phyloP scores from a whole-genome alignment of 2,113 vertebrate genomes.

The Phylloscopus trochiloides region DNA sequence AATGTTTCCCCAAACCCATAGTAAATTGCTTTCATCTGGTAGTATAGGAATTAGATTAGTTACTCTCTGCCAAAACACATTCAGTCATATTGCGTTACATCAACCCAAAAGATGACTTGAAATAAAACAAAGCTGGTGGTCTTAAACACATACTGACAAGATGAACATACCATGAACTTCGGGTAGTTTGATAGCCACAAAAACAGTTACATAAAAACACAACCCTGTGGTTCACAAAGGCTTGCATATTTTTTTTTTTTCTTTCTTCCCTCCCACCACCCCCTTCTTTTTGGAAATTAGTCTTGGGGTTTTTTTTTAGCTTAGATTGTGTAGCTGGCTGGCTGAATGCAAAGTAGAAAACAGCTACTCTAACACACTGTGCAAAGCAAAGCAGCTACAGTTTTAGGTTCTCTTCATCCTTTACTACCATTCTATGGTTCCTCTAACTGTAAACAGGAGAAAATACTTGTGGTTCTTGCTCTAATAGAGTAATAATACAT shows the following conservation, averaged over 20 bases:
- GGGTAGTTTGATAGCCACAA: constrained; percentile 1
- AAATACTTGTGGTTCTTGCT: not conserved
- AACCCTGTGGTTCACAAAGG: not conserved
- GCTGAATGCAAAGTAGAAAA: not conserved
- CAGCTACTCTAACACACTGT: not conserved
- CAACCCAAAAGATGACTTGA: constrained; percentile 17
- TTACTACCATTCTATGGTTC: not conserved
- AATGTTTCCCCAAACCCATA: not conserved
- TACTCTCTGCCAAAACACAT: not conserved
- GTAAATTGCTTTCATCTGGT: constrained; percentile 28
- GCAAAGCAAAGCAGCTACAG: not conserved
- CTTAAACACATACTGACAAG: constrained; percentile 5
- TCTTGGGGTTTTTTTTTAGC: not conserved
- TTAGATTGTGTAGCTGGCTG: not conserved
- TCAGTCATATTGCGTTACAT: not conserved
- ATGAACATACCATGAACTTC: not conserved
- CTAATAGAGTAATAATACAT: not conserved
- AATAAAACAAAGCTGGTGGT: constrained; percentile 39
- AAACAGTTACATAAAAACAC: not conserved
- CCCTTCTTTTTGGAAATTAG: not conserved
- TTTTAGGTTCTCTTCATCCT: not conserved
- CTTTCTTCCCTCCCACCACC: not conserved
- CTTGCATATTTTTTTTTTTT: not conserved
- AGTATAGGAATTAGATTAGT: not conserved
- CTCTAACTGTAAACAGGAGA: not conserved